A percentile compares a stretch with the other conserved stretches of the same genome.
phyloP scores from a whole-genome alignment of 23 tunicate species.

The Trididemnum clinides region DNA sequence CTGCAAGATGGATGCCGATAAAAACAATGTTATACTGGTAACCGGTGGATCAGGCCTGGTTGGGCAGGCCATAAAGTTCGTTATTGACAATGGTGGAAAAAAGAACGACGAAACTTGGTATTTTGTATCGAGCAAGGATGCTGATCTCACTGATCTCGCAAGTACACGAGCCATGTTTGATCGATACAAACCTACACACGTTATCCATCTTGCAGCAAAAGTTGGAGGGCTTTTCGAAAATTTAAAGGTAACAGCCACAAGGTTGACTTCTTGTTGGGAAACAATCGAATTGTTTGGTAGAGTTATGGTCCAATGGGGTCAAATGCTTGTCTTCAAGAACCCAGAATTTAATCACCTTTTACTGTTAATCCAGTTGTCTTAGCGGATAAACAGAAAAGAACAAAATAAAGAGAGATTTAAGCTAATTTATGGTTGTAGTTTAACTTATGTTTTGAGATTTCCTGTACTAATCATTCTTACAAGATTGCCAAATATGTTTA shows the following conservation, averaged over 20 bases:
- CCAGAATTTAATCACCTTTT: no score
- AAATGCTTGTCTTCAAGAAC: no score
- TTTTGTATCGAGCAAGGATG: slow-evolving; percentile 61
- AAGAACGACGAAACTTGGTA: slow-evolving; percentile 43
- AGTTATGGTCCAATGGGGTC: no score
- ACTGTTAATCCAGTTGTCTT: no score
- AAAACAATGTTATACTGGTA: slow-evolving; percentile 17
- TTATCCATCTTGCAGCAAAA: slow-evolving; percentile 83
- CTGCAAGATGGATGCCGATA: background rate
- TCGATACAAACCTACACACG: slow-evolving; percentile 65
- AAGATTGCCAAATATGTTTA: no score
- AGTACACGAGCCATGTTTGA: slow-evolving; percentile 58
- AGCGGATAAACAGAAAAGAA: no score
- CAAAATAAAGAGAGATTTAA: no score
- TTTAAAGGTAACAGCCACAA: slow-evolving; percentile 52
- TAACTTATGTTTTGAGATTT: no score
- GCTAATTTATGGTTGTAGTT: no score
- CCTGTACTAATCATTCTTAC: no score
- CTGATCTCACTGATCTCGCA: slow-evolving; percentile 48
- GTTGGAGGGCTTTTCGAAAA: slow-evolving; percentile 79
- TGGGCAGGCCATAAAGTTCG: slow-evolving; percentile 54
- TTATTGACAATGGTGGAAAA: slow-evolving; percentile 47
- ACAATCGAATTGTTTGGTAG: no score
- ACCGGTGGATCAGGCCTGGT: slow-evolving; percentile 79
- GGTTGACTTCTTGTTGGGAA: no score